These are phyloP conservation scores for Dicyrtoma fusca DNA, from an alignment of 2,888 invertebrate species.

Conservation along the genomic window DNA sequence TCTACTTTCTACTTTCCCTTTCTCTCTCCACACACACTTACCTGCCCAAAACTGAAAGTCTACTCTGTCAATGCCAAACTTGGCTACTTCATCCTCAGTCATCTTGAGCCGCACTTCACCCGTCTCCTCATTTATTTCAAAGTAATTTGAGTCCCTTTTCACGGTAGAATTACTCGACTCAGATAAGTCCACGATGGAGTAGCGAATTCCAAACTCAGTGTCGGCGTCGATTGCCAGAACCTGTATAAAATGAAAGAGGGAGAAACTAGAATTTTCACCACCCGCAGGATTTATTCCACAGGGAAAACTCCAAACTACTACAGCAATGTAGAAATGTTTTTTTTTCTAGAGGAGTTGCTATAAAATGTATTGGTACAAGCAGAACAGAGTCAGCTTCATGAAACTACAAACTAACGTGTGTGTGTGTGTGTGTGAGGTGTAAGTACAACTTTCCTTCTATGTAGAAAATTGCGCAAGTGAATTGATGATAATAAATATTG, in stretches of 20 bases:
- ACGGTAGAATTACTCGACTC: constrained; percentile 66
- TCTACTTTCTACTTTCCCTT: too few species aligned
- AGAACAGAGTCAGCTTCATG: too few species aligned
- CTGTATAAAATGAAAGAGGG: constrained; percentile 58
- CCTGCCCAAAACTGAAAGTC: constrained; percentile 55
- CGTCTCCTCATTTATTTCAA: constrained; percentile 73
- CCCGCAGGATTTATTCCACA: constrained; percentile 26
- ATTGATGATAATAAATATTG: constrained; percentile 28
- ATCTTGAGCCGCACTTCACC: constrained; percentile 71
- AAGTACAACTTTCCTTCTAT: background rate
- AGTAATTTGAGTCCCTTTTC: constrained; percentile 65
- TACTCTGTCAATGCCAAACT: constrained; percentile 51
- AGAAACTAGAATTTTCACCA: constrained; percentile 20
- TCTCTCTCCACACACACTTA: too few species aligned
- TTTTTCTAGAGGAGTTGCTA: too few species aligned
- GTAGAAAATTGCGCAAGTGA: constrained; percentile 17
- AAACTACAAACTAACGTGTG: too few species aligned
- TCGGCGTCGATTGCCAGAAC: constrained; percentile 77
- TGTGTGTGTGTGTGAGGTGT: too few species aligned
- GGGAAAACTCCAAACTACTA: background rate
- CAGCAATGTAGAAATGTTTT: too few species aligned
- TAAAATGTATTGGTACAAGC: too few species aligned
- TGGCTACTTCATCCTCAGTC: constrained; percentile 52
- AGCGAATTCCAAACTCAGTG: constrained; percentile 73
- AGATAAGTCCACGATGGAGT: constrained; percentile 72